These are phyloP conservation scores for Rhorus exstirpatorius DNA, from an alignment of 2,888 invertebrate species.

Conservation along the genomic window DNA sequence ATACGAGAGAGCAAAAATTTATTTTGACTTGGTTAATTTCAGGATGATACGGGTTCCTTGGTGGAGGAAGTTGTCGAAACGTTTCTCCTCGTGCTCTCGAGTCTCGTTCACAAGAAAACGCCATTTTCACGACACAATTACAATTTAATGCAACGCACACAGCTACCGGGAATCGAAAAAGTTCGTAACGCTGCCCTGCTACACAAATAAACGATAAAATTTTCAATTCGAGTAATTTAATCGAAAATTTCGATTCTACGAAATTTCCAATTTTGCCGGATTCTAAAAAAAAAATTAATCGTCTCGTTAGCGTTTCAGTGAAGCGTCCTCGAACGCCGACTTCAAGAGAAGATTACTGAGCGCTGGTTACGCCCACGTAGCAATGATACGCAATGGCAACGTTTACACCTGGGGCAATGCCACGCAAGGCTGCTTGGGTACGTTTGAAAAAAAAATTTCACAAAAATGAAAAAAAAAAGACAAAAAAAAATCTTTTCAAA, in stretches of 20 bases:
- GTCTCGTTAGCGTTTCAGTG: slow-evolving; percentile 62
- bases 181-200: slow-evolving; percentile 69
- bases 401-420: slow-evolving; percentile 90
- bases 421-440: slow-evolving; percentile 88
- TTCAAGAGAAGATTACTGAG: slow-evolving; percentile 86
- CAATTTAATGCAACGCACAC: slow-evolving; percentile 78
- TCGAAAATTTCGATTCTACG: too few species aligned
- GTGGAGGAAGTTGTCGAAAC: slow-evolving; percentile 87
- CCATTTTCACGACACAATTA: slow-evolving; percentile 77
- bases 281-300: too few species aligned
- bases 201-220: background rate
- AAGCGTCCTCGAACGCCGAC: slow-evolving; percentile 78
- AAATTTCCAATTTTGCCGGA: background rate
- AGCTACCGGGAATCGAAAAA: slow-evolving; percentile 77
- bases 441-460: slow-evolving; percentile 28
- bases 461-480: background rate
- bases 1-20: too few species aligned
- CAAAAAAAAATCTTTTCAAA: background rate
- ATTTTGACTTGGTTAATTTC: too few species aligned
- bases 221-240: background rate
- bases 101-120: slow-evolving; percentile 85
- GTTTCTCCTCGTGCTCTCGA: slow-evolving; percentile 86
- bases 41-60: slow-evolving; percentile 82
- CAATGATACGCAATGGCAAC: slow-evolving; percentile 88
- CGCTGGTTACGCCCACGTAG: slow-evolving; percentile 89